Evolutionary conservation across 2,113 vertebrate genomes (phyloP).

Genomic region (Petromus typicus): DNA sequence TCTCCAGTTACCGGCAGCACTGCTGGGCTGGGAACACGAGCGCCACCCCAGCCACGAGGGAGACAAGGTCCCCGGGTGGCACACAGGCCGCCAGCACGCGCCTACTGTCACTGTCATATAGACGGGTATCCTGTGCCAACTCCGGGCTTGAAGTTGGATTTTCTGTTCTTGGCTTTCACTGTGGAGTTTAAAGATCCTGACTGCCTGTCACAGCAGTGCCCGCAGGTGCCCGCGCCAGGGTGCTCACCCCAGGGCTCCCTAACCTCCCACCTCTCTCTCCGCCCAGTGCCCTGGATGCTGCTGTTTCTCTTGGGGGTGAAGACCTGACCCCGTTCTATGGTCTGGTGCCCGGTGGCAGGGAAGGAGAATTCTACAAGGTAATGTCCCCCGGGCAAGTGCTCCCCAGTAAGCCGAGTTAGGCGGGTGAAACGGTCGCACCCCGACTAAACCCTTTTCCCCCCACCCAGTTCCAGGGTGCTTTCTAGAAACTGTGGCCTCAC

Average conservation of each 20-base stretch:
- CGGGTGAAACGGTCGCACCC: conserved; percentile 35
- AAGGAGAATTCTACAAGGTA: conserved; percentile 93
- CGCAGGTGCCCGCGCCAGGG: too few relatives aligned
- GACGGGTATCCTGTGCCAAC: fast-evolving
- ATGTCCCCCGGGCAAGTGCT: neutral
- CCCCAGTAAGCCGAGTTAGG: neutral
- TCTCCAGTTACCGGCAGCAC: neutral
- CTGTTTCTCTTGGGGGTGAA: conserved; percentile 91
- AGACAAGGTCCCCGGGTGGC: neutral
- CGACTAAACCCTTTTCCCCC: neutral
- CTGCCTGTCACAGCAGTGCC: too few relatives aligned
- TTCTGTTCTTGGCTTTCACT: neutral
- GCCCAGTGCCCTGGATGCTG: conserved; percentile 92
- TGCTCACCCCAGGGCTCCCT: conserved; percentile 40
- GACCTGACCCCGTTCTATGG: conserved; percentile 93
- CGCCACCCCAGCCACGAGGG: neutral
- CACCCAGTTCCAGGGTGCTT: conserved; percentile 39
- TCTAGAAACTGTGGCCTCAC: conserved; percentile 28
- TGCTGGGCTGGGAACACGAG: fast-evolving
- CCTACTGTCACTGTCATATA: neutral
- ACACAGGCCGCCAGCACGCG: neutral
- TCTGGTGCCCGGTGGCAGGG: conserved; percentile 92
- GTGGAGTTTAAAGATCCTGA: neutral
- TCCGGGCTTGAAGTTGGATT: neutral
- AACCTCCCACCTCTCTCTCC: conserved; percentile 41